These are phyloP conservation scores for Crotalus adamanteus DNA, from an alignment of 2,797 vertebrate species.

Conservation along the genomic window DNA sequence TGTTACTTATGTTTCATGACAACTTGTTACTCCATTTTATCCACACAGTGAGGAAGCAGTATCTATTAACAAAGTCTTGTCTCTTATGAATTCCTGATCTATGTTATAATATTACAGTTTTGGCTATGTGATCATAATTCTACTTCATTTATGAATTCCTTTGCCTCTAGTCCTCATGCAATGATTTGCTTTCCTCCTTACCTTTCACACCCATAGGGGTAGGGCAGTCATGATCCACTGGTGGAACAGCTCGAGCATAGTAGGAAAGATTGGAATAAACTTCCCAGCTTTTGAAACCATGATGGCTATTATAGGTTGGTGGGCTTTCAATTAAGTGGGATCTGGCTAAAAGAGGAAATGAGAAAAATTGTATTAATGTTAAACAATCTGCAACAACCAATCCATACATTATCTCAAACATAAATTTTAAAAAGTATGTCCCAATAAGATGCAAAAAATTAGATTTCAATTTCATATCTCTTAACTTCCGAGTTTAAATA, in stretches of 20 bases:
- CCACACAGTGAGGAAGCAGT: not conserved
- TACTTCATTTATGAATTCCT: not conserved
- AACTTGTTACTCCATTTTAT: not conserved
- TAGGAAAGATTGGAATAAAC: conserved; percentile 94
- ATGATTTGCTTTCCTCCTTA: conserved; percentile 64
- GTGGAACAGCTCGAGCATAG: conserved; percentile 90
- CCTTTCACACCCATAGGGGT: conserved; percentile 95
- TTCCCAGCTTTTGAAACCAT: conserved; percentile 94
- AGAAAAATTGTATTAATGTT: not conserved
- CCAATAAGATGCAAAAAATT: not conserved
- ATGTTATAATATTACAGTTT: not conserved
- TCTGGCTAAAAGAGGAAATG: conserved; percentile 77
- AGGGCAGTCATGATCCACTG: conserved; percentile 87
- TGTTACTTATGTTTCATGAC: not conserved
- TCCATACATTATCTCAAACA: not conserved
- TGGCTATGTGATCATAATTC: not conserved
- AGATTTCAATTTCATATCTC: not conserved
- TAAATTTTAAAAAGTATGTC: not conserved
- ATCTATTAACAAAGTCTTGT: not conserved
- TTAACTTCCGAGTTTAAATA: not conserved
- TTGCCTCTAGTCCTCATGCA: not conserved
- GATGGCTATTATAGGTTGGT: conserved; percentile 88
- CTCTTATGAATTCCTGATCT: not conserved
- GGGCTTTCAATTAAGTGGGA: conserved; percentile 95
- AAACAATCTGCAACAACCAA: not conserved